Evolutionary conservation across 2,113 vertebrate genomes (phyloP).

Genomic region (Todiramphus chloris): DNA sequence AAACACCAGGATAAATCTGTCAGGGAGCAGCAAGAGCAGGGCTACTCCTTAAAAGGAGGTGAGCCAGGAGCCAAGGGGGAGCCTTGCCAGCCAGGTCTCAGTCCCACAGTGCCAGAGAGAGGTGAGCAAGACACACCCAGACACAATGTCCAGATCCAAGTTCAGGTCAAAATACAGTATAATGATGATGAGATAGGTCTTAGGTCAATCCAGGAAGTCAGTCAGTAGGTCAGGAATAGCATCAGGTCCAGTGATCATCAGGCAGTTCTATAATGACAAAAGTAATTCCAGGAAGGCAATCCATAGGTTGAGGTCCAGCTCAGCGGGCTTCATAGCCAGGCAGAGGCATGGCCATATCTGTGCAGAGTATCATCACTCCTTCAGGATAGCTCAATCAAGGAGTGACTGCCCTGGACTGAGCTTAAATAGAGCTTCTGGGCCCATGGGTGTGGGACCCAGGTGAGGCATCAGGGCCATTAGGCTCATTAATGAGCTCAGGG

Average conservation of each 20-base stretch:
- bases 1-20: conserved; percentile 3
- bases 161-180: background rate
- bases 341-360: rapidly evolving
- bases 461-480: background rate
- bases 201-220: background rate
- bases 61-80: background rate
- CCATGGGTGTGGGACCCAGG: background rate
- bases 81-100: background rate
- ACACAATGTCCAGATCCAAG: background rate
- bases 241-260: background rate
- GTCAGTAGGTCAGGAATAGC: background rate
- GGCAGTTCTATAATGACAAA: background rate
- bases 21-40: background rate
- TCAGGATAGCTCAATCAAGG: rapidly evolving
- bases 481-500: background rate
- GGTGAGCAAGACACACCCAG: background rate
- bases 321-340: background rate
- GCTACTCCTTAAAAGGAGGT: background rate
- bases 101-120: background rate
- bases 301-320: background rate
- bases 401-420: background rate
- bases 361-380: background rate
- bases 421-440: background rate
- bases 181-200: background rate
- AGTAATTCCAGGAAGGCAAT: background rate